Percentiles rank a stretch among this genome's conserved stretches.
Conservation (phyloP, 2,113 vertebrate species). For the Prinia subflava region DNA sequence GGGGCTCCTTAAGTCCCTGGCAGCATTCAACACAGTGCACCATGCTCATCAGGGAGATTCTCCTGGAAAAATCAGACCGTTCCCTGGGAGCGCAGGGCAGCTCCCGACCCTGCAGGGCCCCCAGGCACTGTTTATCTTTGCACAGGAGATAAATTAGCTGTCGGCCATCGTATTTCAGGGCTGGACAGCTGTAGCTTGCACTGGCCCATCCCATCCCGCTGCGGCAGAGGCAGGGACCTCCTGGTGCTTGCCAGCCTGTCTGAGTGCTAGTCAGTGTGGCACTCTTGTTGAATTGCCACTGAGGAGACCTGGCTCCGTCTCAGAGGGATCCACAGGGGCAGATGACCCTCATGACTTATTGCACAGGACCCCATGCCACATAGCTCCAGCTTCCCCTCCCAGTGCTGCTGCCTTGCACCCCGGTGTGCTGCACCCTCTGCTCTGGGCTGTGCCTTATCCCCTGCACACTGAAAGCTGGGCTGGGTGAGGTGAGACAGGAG, state of each 20-base stretch:
- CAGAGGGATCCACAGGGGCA: not conserved
- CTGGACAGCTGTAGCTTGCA: not conserved
- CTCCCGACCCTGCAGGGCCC: not conserved
- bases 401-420: not conserved
- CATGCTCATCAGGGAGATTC: not conserved
- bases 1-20: not conserved
- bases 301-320: not conserved
- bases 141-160: slow-evolving; percentile 25
- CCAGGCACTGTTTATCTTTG: slow-evolving; percentile 36
- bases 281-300: not conserved
- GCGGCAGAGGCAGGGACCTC: not conserved
- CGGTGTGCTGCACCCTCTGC: not conserved
- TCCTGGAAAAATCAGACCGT: not conserved
- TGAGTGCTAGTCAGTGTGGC: not conserved
- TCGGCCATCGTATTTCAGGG: not conserved
- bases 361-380: not conserved
- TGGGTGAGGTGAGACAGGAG: fast-evolving
- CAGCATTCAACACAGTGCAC: fast-evolving
- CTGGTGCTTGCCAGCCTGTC: not conserved
- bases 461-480: not conserved
- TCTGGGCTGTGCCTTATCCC: not conserved
- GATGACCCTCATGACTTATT: not conserved
- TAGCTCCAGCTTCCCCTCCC: not conserved
- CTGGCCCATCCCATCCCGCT: not conserved
- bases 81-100: not conserved